phyloP scores from a whole-genome alignment of 2,797 vertebrate genomes.

The Setipinna tenuifilis region DNA sequence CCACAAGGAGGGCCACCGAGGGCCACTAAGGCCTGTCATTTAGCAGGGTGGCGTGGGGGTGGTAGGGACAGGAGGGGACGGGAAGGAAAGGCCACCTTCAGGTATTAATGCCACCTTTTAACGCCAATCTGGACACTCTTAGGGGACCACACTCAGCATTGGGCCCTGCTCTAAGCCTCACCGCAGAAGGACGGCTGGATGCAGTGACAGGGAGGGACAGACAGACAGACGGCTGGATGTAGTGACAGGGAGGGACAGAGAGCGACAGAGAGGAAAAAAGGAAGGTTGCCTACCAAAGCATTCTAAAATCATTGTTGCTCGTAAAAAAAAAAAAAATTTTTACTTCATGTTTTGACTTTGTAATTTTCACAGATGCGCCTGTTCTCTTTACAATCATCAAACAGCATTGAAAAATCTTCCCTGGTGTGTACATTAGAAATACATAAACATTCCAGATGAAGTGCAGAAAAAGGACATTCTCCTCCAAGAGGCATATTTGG shows the following conservation, averaged over 20 bases:
- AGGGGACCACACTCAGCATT: too few relatives aligned
- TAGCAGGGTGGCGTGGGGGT: constrained; percentile 59
- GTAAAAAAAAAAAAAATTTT: too few relatives aligned
- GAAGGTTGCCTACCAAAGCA: neutral
- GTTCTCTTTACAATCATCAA: neutral
- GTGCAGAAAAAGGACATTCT: neutral
- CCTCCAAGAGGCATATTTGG: neutral
- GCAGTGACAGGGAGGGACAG: too few relatives aligned
- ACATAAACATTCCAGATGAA: neutral
- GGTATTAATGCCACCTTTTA: constrained; percentile 74
- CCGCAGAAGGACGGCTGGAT: too few relatives aligned
- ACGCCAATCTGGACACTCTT: constrained; percentile 64
- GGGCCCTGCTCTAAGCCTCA: too few relatives aligned
- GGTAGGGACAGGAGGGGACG: too few relatives aligned
- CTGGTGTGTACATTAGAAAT: neutral
- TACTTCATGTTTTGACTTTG: neutral
- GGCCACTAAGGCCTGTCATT: constrained; percentile 64
- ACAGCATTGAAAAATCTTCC: neutral
- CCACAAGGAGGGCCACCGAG: constrained; percentile 58
- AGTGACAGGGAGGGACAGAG: neutral
- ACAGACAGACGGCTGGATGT: too few relatives aligned
- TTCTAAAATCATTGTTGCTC: neutral
- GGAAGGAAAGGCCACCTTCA: constrained; percentile 52
- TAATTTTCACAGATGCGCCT: neutral
- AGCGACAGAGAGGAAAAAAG: neutral